A percentile compares a stretch with the other conserved stretches of the same genome.
Conservation (phyloP, 2,888 invertebrate species). For the Cheilosia grossa region DNA sequence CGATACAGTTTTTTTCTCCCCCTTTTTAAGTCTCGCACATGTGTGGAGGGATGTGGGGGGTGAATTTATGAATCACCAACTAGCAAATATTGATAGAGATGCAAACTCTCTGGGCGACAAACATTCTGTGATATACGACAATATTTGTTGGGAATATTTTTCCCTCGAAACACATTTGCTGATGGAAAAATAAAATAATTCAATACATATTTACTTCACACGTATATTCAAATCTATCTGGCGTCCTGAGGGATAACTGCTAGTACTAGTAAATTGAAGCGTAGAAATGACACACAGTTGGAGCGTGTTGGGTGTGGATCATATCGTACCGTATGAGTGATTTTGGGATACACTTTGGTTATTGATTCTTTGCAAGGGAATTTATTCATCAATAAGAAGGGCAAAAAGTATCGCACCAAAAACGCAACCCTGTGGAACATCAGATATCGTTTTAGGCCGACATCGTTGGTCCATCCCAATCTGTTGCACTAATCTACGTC, state of each 20-base stretch:
- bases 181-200: slow-evolving; percentile 61
- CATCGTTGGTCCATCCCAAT: too few species aligned
- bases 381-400: too few species aligned
- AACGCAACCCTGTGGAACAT: too few species aligned
- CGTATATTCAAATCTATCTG: slow-evolving; percentile 36
- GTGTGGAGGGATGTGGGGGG: background rate
- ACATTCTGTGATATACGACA: slow-evolving; percentile 34
- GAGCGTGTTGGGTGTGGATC: background rate
- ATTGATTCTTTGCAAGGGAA: too few species aligned
- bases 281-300: background rate
- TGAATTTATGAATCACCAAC: slow-evolving; percentile 51
- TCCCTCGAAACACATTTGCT: slow-evolving; percentile 31
- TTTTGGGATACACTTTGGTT: too few species aligned
- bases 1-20: background rate
- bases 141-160: slow-evolving; percentile 56
- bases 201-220: slow-evolving; percentile 51
- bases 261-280: background rate
- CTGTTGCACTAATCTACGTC: too few species aligned
- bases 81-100: slow-evolving; percentile 61
- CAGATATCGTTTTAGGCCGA: too few species aligned
- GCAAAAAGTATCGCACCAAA: too few species aligned
- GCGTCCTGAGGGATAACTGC: slow-evolving; percentile 25
- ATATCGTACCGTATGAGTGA: background rate
- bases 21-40: background rate
- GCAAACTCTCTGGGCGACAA: slow-evolving; percentile 5